Base-by-base conservation (phyloP, 2,888 invertebrate genomes). In the Drosophila leonis region DNA sequence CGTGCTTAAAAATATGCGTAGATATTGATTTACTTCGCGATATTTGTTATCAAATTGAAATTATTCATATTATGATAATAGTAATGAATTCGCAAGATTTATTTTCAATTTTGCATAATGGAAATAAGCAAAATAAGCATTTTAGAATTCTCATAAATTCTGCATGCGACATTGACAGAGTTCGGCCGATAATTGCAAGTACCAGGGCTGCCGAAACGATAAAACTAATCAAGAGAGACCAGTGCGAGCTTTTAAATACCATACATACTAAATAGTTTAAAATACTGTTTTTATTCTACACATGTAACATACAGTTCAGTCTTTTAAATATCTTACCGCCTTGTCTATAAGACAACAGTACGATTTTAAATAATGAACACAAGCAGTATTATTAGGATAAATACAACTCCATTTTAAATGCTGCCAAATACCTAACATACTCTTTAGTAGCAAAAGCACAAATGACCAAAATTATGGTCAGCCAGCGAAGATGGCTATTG, bases 361-460 rank as follows among this genome's bases (percentile, higher is more conserved):
- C 8, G 10, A 33, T 31, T 31, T 42, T 5, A 6, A 8, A 27
- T 29, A 20, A 13, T 24, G 29, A 20, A 0, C 10, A n/a, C 6
- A 18, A 39, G 7, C 13, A 33, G 4, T 24, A 48, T 37, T 41
- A n/a, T 49, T 69, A 69, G 1, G 49, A 70, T 44, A 90, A 69
- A 74, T 83, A 56, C 4, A 76, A 62, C 31, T 90, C 78, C 27
- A 92, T 83, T 20, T 78, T 76, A 4, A 78, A 61, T 8, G 89
- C 78, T 15, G 84, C 69, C 33, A 82, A 71, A 55, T 76, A 70
- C 48, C 91, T 86, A 1, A 90, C 63, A 37, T 88, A 91, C 48
- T 92, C 91, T 27, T 92, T 92, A 20, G 88, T 52, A 18, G 78
- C 66, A 71, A 90, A 92, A 6, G 87, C 78, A 3, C 84, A 77